Evolutionary conservation across 2,113 vertebrate species (phyloP), one percentile per base, ranked within the genome.

Genomic region (Ascaphus truei): DNA sequence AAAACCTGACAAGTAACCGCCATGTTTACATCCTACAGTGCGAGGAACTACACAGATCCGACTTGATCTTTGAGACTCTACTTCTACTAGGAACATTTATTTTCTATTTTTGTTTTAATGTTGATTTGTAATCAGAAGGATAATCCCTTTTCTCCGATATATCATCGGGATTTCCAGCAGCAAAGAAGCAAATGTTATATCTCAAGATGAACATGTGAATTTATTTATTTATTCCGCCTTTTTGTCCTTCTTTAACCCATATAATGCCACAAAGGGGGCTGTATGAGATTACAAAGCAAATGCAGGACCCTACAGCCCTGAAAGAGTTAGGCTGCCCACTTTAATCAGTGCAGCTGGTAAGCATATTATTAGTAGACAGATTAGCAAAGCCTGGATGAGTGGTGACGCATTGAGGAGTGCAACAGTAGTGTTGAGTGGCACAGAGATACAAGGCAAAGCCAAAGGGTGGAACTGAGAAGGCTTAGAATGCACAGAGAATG

Each of bases 281-380:
- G 48, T 33, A 11, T 53, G 47, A 43, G 64, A 57, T 67, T 57
- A 67, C n/a, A n/a, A n/a, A n/a, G n/a, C n/a, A n/a, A n/a, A n/a
- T n/a, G n/a, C n/a, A n/a, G n/a, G n/a, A n/a, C n/a, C n/a, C n/a
- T n/a, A n/a, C 64, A 57, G 55, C 23, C 26, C 52, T 22, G 11
- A 27, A 57, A 57, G 37, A 67, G 31, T 57, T 7, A 33, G 20
- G n/a, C 16, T 26, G 51, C 26, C 37, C 22, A 25, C 56, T 58
- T 48, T 69, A 69, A 69, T 69, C 66, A 69, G 66, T 60, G 66
- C 66, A 69, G 66, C 66, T 69, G 66, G 66, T 69, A 45, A 60
- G 66, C 66, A 60, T 51, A 60, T 37, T 69, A 69, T 69, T 69
- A 69, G 45, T 36, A 36, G 41, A 10, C 20, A 59, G 66, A 69